Conservation (phyloP, 1,140 invertebrate species). For the Hestina assimilis region DNA sequence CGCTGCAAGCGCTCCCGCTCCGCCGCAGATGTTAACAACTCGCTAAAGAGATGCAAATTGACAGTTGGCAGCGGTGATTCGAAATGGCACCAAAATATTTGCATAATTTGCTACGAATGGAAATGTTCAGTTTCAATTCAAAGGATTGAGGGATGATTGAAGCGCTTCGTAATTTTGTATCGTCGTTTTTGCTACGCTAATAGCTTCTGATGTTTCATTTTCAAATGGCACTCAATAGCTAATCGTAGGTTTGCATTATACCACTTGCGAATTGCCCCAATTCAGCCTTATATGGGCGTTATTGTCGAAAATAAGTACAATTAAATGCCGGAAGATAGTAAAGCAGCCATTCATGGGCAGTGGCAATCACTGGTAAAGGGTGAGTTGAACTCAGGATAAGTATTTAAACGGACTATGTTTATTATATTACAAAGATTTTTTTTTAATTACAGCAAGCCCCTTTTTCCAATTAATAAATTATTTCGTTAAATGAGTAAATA, state of each 20-base stretch:
- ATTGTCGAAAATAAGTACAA: no score
- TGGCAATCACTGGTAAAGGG: no score
- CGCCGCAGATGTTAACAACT: slow-evolving; percentile 50
- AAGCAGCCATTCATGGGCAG: no score
- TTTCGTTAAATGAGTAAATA: neutral
- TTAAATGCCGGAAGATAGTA: no score
- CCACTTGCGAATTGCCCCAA: neutral
- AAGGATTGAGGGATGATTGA: slow-evolving; percentile 50
- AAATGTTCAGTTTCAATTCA: slow-evolving; percentile 50
- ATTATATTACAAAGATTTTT: no score
- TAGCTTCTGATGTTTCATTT: slow-evolving; percentile 14
- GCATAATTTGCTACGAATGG: slow-evolving; percentile 64
- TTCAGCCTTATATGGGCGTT: neutral
- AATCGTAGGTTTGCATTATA: neutral
- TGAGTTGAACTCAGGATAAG: no score
- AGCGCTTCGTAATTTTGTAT: slow-evolving; percentile 33
- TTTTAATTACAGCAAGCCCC: no score
- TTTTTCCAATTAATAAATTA: no score
- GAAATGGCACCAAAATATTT: slow-evolving; percentile 68
- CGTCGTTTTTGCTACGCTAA: slow-evolving; percentile 22
- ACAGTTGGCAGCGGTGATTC: slow-evolving; percentile 65
- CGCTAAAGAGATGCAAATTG: slow-evolving; percentile 73
- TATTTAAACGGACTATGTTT: no score
- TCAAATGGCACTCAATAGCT: slow-evolving; percentile 10
- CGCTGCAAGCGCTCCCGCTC: slow-evolving; percentile 42